Evolutionary conservation across 2,797 vertebrate genomes (phyloP), one percentile per base, ranked within the genome.

Genomic region (Mormyrops attenuatus): DNA sequence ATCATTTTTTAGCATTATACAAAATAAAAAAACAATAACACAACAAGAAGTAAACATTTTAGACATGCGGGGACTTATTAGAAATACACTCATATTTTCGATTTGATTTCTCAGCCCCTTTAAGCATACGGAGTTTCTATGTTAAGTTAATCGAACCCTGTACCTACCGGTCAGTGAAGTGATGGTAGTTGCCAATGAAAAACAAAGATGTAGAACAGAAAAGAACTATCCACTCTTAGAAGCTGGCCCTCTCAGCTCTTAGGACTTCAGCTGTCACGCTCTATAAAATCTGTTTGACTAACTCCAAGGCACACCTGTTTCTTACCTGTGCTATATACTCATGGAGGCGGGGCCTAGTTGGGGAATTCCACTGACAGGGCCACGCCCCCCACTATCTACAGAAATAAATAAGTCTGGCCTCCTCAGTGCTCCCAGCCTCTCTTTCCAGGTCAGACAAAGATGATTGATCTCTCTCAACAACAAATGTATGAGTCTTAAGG

Each of bases 141-240:
- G 44, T 9, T 34, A 52, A 26, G 49, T 85, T 85, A 26, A 53
- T 49, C 9, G 49, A 50, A 52, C 26, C n/a, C 77, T 41, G 15
- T 38, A 57, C 88, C 2, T 95, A 94, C 95, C 94, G 94, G 92
- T 69, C 77, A 82, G 20, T 47, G 77, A 49, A 30, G 63, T 57
- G 5, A 50, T 9, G 11, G 89, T 88, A 89, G 90, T 88, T 69
- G 30, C 49, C 55, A 26, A 90, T 89, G 49, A 88, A 34, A 88
- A 89, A 22, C 22, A 80, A 47, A 13, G 44, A 52, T 15, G 22
- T 3, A 87, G 89, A 57, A 20, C 50, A 73, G 30, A 55, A 86
- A 86, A 86, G 85, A 89, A 57, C 8, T 91, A 91, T 94, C 93
- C 92, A 82, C 55, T 86, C 49, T 53, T 55, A 55, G 41, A 49